Evolutionary conservation across 1,140 invertebrate genomes (phyloP).

Genomic region (Agrilus planipennis): DNA sequence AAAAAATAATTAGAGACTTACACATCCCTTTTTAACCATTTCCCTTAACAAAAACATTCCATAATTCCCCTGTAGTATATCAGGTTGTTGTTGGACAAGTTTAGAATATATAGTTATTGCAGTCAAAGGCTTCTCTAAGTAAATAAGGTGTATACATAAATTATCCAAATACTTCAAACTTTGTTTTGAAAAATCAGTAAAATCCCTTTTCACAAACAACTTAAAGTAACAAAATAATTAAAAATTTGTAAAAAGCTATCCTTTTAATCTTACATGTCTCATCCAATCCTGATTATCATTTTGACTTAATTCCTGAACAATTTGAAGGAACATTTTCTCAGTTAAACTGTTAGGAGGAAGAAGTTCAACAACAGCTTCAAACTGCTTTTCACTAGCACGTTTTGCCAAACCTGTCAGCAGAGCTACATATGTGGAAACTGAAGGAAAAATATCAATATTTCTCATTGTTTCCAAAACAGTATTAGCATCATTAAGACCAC

Average conservation of each 20-base stretch:
- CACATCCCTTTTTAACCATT: background rate
- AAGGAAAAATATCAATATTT: slow-evolving; percentile 26
- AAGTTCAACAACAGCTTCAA: slow-evolving; percentile 13
- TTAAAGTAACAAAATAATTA: slow-evolving; percentile 5
- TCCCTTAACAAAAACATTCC: background rate
- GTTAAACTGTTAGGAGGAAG: background rate
- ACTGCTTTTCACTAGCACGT: slow-evolving; percentile 13
- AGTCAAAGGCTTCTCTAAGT: slow-evolving; percentile 16
- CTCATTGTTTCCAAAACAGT: slow-evolving; percentile 33
- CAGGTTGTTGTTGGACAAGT: background rate
- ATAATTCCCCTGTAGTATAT: background rate
- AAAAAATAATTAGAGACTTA: background rate
- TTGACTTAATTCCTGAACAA: slow-evolving; percentile 13
- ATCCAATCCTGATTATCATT: slow-evolving; percentile 15
- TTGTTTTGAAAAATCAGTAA: slow-evolving; percentile 5
- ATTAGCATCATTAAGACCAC: slow-evolving; percentile 27
- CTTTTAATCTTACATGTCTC: slow-evolving; percentile 9
- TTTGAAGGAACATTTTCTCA: slow-evolving; percentile 7
- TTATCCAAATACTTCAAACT: slow-evolving; percentile 15
- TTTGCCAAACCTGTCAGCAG: slow-evolving; percentile 20
- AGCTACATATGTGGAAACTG: slow-evolving; percentile 13
- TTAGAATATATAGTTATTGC: slow-evolving; percentile 17
- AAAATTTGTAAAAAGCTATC: slow-evolving; percentile 7
- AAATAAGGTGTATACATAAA: slow-evolving; percentile 21
- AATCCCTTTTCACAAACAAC: slow-evolving; percentile 2